Conservation (phyloP, 2,113 vertebrate species). For the Seriola dumerili region DNA sequence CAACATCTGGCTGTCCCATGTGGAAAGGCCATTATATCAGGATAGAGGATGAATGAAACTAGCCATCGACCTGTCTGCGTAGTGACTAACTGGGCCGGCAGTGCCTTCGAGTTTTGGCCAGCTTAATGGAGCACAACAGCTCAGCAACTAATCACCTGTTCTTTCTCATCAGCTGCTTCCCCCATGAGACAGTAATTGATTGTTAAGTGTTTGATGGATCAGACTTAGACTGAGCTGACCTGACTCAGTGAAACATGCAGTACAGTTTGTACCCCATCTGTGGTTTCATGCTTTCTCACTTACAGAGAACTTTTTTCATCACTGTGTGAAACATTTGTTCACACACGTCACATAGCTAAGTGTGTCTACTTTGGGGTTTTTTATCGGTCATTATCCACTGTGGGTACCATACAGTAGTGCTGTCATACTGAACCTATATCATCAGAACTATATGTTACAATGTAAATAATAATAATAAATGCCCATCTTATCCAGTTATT, state of each 20-base stretch:
- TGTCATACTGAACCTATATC: neutral
- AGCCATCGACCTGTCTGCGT: slow-evolving; percentile 75
- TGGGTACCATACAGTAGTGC: neutral
- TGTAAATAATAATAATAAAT: no score
- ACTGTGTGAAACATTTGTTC: slow-evolving; percentile 37
- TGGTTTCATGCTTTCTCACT: slow-evolving; percentile 48
- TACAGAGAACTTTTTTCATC: slow-evolving; percentile 22
- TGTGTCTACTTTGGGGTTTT: neutral
- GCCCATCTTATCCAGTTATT: neutral
- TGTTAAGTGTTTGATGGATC: slow-evolving; percentile 82
- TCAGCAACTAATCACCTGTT: slow-evolving; percentile 81
- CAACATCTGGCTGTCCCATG: slow-evolving; percentile 78
- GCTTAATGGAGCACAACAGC: slow-evolving; percentile 81
- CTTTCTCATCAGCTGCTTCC: slow-evolving; percentile 75
- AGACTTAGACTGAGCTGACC: slow-evolving; percentile 62
- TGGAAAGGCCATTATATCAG: slow-evolving; percentile 78
- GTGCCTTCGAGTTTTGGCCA: slow-evolving; percentile 73
- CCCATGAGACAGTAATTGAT: slow-evolving; percentile 77
- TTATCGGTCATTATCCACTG: neutral
- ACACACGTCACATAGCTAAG: slow-evolving; percentile 3
- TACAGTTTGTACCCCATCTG: slow-evolving; percentile 57
- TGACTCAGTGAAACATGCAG: slow-evolving; percentile 60
- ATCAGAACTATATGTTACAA: neutral
- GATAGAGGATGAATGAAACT: slow-evolving; percentile 73
- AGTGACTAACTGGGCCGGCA: slow-evolving; percentile 65